Conservation (phyloP, 2,797 vertebrate genomes). For the Rachycentron canadum region DNA sequence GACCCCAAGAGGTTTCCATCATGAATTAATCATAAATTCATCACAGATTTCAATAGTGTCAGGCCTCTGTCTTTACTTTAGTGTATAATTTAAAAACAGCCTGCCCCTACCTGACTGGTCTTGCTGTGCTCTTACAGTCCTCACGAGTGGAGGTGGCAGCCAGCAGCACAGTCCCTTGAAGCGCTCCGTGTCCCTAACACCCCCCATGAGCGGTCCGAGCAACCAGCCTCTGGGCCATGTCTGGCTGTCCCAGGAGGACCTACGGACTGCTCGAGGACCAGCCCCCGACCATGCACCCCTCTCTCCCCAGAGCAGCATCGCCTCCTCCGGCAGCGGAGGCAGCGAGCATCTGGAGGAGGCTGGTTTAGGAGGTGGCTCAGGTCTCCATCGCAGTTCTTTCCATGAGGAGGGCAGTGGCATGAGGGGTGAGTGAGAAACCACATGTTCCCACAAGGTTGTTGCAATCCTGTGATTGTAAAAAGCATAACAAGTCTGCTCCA, state of each 20-base stretch:
- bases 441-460: too few species aligned
- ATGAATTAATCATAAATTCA: not conserved
- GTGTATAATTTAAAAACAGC: not conserved
- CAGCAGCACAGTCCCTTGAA: constrained; percentile 98
- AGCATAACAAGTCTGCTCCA: too few species aligned
- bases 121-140: constrained; percentile 87
- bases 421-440: constrained; percentile 91
- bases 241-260: constrained; percentile 99
- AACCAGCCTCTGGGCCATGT: constrained; percentile 94
- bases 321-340: constrained; percentile 98
- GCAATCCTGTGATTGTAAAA: too few species aligned
- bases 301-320: constrained; percentile 99
- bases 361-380: constrained; percentile 77
- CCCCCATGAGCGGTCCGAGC: constrained; percentile 96
- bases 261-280: constrained; percentile 90
- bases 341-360: constrained; percentile 98
- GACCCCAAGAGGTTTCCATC: not conserved
- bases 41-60: not conserved
- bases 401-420: constrained; percentile 98
- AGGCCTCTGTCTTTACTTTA: not conserved
- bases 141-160: constrained; percentile 87
- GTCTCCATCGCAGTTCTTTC: constrained; percentile 94
- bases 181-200: constrained; percentile 98
- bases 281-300: constrained; percentile 96
- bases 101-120: constrained; percentile 21